phyloP scores from a whole-genome alignment of 2,888 invertebrate species.

The Athetis lepigone region DNA sequence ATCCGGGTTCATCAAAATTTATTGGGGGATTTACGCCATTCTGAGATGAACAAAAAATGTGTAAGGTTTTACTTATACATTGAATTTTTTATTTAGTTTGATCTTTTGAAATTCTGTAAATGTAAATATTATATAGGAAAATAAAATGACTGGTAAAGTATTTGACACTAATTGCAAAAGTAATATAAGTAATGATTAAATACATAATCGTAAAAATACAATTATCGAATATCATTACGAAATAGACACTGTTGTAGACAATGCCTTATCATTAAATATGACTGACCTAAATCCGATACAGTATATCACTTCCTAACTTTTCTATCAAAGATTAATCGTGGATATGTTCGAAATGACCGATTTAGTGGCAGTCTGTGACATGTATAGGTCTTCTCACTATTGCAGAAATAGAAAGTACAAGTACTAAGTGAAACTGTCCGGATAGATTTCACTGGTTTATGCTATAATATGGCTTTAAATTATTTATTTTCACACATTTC shows the following conservation, averaged over 20 bases:
- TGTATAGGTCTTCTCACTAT: slow-evolving; percentile 40
- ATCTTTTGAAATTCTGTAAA: slow-evolving; percentile 13
- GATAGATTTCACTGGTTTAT: slow-evolving; percentile 32
- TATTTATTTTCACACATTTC: slow-evolving; percentile 47
- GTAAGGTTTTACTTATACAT: slow-evolving; percentile 20
- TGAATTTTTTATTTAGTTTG: slow-evolving; percentile 32
- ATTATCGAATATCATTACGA: slow-evolving; percentile 29
- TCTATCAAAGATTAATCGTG: slow-evolving; percentile 54
- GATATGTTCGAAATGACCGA: slow-evolving; percentile 56
- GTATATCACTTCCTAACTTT: slow-evolving; percentile 58
- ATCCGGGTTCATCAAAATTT: slow-evolving; percentile 59
- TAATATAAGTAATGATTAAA: slow-evolving; percentile 25
- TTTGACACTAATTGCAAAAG: slow-evolving; percentile 6
- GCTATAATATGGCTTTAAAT: slow-evolving; percentile 16
- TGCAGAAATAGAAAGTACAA: slow-evolving; percentile 55
- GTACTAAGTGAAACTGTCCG: slow-evolving; percentile 34
- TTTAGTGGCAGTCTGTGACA: slow-evolving; percentile 13
- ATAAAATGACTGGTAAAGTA: neutral
- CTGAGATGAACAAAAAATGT: slow-evolving; percentile 38
- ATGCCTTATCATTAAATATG: slow-evolving; percentile 41
- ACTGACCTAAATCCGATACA: slow-evolving; percentile 52
- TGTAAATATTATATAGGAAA: neutral
- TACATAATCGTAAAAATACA: slow-evolving; percentile 10
- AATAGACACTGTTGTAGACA: slow-evolving; percentile 46
- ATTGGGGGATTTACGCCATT: slow-evolving; percentile 50